Evolutionary conservation across 2,797 vertebrate species (phyloP), one percentile per base, ranked within the genome.

Genomic region (Malacoctenus gilli): DNA sequence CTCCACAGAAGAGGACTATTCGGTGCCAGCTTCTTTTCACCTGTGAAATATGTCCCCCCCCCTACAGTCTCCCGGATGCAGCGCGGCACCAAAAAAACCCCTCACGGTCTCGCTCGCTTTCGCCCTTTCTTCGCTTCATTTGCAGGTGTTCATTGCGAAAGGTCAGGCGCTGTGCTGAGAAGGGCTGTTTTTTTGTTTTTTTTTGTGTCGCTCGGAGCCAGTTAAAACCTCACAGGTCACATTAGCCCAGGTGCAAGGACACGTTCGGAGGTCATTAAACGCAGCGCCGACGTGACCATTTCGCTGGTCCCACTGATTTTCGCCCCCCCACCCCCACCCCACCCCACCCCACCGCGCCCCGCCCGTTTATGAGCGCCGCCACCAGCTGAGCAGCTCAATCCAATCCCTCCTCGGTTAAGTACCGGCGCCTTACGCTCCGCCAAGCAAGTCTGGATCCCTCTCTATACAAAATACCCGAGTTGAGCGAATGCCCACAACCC

Each of bases 341-440:
- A 36, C 13, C 19, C n/a, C 19, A 15, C 41, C 31, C 34, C n/a
- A 5, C 15, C 30, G 4, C 19, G 8, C 8, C 13, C 12, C 13
- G 9, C 9, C 19, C 36, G n/a, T n/a, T n/a, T 48, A 15, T 43
- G n/a, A 31, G 36, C 22, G 40, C 46, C 14, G 34, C 59, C 54
- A 74, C 72, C 59, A 72, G 53, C 79, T 49, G 70, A 73, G 72
- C 71, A 39, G 57, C 76, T 78, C 72, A 89, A 85, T 79, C 68
- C 56, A 54, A n/a, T 65, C 69, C 67, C 40, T 49, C 66, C 49
- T 56, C 67, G 34, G 62, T 64, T 55, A 74, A 77, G 59, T 68
- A 61, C 46, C 54, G 54, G 62, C 51, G 38, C 73, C 62, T 74
- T 49, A 57, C 75, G 62, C 49, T 65, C 51, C 18, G 54, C 74